Conservation (phyloP, 2,888 invertebrate genomes). For the Lepidochrysops patricia region DNA sequence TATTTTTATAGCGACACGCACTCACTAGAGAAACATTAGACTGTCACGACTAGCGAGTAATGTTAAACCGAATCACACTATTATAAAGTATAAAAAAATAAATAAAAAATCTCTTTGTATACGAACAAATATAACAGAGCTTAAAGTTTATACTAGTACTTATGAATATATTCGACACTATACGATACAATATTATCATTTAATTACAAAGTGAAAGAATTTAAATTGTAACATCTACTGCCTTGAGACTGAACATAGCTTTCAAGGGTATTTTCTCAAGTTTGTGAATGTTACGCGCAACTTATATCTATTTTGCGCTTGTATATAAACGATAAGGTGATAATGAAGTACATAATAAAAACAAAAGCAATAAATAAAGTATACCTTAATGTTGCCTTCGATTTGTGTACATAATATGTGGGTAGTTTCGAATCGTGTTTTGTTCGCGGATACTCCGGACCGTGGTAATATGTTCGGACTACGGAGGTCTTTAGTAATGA, state of each 20-base stretch:
- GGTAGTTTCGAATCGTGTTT: conserved; percentile 48
- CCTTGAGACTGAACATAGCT: conserved; percentile 57
- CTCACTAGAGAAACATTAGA: conserved; percentile 56
- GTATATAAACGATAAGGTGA: conserved; percentile 63
- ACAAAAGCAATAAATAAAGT: conserved; percentile 74
- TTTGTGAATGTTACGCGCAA: conserved; percentile 45
- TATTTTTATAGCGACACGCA: conserved; percentile 51
- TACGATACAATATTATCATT: conserved; percentile 18
- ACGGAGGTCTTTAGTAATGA: conserved; percentile 21
- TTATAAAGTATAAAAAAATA: conserved; percentile 35
- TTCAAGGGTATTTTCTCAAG: conserved; percentile 41
- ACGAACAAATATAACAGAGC: conserved; percentile 72
- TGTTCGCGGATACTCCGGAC: conserved; percentile 42
- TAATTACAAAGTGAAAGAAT: conserved; percentile 18
- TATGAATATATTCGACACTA: conserved; percentile 44
- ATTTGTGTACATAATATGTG: conserved; percentile 53
- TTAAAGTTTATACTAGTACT: conserved; percentile 42
- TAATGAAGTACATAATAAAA: conserved; percentile 65
- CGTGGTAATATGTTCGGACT: too few species aligned
- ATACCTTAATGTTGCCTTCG: conserved; percentile 73
- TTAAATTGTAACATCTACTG: conserved; percentile 30
- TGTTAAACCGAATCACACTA: conserved; percentile 42
- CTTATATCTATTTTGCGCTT: conserved; percentile 43
- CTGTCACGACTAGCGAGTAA: conserved; percentile 51
- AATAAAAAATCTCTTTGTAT: conserved; percentile 61